A percentile compares a stretch with the other conserved stretches of the same genome.
Conservation (phyloP, 2,113 vertebrate species). For the Baryphthengus martii region DNA sequence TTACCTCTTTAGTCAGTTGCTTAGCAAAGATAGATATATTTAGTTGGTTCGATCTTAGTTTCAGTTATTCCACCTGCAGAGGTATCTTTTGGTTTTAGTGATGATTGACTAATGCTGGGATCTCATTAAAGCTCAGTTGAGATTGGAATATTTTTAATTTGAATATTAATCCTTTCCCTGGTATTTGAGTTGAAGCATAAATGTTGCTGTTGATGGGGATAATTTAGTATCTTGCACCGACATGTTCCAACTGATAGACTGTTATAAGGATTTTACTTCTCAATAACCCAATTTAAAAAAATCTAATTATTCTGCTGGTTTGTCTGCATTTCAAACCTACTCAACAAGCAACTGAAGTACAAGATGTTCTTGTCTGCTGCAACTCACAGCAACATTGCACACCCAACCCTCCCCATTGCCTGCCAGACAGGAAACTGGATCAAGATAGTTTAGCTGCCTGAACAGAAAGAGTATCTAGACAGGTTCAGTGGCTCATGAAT, state of each 20-base stretch:
- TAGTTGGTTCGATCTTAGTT: background rate
- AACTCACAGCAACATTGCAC: background rate
- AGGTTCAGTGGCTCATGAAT: background rate
- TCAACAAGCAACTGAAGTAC: slow-evolving; percentile 45
- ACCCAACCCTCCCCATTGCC: background rate
- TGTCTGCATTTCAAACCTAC: slow-evolving; percentile 51
- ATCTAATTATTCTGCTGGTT: background rate
- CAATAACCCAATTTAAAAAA: background rate
- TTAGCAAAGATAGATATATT: background rate
- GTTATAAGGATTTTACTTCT: background rate
- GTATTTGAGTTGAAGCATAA: background rate
- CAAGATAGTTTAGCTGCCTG: background rate
- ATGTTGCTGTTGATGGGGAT: background rate
- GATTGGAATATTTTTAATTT: background rate
- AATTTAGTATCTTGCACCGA: background rate
- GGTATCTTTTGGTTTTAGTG: background rate
- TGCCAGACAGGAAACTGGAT: background rate
- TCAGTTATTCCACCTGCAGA: background rate
- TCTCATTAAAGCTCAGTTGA: background rate
- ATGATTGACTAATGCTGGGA: background rate
- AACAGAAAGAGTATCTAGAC: background rate
- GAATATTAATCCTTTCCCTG: background rate
- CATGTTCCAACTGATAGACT: background rate
- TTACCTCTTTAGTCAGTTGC: background rate
- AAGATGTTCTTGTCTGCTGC: slow-evolving; percentile 56